Percentiles rank a stretch among this genome's conserved stretches.
phyloP scores from a whole-genome alignment of 2,888 invertebrate genomes.

The Noctua janthe region DNA sequence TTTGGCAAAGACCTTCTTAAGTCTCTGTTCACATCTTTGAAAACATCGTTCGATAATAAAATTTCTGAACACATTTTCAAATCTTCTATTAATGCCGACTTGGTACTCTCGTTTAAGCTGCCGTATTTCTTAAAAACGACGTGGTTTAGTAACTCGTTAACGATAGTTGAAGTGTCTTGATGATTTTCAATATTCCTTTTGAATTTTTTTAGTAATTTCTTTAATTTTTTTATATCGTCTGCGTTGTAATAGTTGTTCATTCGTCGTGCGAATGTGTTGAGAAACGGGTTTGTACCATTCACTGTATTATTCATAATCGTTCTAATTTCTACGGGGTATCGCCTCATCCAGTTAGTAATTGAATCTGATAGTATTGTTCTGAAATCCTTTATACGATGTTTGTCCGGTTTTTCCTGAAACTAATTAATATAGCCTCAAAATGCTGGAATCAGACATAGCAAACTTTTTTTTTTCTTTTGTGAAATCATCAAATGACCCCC shows the following conservation, averaged over 20 bases:
- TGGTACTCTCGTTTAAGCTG: slow-evolving; percentile 12
- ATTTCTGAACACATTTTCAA: slow-evolving; percentile 10
- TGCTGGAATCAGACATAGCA: neutral
- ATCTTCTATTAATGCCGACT: neutral
- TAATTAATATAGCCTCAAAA: neutral
- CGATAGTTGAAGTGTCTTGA: neutral
- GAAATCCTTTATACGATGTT: neutral
- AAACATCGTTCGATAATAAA: neutral
- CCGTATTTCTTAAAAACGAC: slow-evolving; percentile 27
- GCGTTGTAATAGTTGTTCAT: slow-evolving; percentile 35
- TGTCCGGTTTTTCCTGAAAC: neutral
- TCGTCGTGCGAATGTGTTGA: slow-evolving; percentile 8
- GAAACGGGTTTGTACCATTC: neutral
- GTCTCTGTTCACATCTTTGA: neutral
- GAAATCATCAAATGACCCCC: too few relatives aligned
- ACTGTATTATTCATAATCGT: neutral
- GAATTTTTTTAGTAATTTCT: slow-evolving; percentile 33
- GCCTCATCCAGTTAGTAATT: neutral
- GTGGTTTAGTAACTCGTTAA: slow-evolving; percentile 14
- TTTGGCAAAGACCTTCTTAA: neutral
- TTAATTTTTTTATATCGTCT: slow-evolving; percentile 7
- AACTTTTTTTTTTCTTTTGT: too few relatives aligned
- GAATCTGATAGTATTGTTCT: neutral
- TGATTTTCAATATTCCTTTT: neutral
- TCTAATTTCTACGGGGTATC: neutral